Percentiles rank a stretch among this genome's conserved stretches.
These are phyloP conservation scores for Lasiurus borealis DNA, from an alignment of 2,113 vertebrate genomes.

Conservation along the genomic window DNA sequence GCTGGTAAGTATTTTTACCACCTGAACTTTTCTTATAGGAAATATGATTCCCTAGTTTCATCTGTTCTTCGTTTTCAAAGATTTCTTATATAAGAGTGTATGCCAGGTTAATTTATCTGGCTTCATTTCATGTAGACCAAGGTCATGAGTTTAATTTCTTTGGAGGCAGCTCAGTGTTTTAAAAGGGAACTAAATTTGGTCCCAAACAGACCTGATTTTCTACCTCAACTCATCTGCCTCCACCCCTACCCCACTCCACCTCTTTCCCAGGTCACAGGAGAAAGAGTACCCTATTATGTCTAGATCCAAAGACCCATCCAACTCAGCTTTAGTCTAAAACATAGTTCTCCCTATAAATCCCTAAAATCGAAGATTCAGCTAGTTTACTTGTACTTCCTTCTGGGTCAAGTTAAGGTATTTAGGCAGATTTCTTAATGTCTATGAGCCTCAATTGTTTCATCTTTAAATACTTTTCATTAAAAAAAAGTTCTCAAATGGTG, in stretches of 20 bases:
- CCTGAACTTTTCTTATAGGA: slow-evolving; percentile 56
- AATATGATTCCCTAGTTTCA: slow-evolving; percentile 63
- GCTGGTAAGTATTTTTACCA: slow-evolving; percentile 40
- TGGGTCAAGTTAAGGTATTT: slow-evolving; percentile 36
- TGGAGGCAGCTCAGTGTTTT: slow-evolving; percentile 71
- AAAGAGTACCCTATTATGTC: slow-evolving; percentile 22
- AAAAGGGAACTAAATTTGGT: slow-evolving; percentile 79
- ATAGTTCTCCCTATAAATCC: background rate
- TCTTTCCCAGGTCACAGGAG: slow-evolving; percentile 43
- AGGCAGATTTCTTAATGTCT: slow-evolving; percentile 27
- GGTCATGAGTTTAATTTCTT: slow-evolving; percentile 82
- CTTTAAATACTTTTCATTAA: slow-evolving; percentile 42
- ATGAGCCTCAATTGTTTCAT: background rate
- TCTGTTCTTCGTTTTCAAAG: slow-evolving; percentile 69
- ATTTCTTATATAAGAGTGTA: slow-evolving; percentile 78
- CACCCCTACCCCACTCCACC: background rate
- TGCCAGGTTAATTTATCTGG: slow-evolving; percentile 80
- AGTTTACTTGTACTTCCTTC: background rate
- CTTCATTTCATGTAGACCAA: slow-evolving; percentile 81
- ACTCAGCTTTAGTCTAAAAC: slow-evolving; percentile 14
- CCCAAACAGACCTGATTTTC: slow-evolving; percentile 78
- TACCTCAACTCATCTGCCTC: background rate
- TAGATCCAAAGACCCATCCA: background rate
- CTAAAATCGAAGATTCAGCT: background rate
- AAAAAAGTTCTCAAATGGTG: background rate